Conservation (phyloP, 1,140 invertebrate species). For the Brachionus paranguensis region DNA sequence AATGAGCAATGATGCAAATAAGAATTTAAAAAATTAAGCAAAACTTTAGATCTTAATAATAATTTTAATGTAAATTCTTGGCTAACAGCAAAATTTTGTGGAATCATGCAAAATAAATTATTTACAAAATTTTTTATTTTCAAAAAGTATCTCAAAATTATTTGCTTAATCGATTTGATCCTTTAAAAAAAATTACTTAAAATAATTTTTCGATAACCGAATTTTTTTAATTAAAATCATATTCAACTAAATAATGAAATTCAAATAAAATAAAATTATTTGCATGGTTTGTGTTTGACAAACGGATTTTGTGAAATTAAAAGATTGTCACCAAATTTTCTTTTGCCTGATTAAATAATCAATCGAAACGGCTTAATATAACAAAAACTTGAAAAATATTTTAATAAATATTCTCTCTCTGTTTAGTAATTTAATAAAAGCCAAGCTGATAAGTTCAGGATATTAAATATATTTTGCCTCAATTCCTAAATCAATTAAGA, state of each 20-base stretch:
- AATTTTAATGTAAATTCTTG: not conserved
- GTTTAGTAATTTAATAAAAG: not conserved
- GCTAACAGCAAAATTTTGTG: not conserved
- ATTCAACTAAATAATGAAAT: not conserved
- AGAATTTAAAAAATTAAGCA: not conserved
- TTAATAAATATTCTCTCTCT: not conserved
- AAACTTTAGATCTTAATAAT: not conserved
- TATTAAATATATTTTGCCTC: not conserved
- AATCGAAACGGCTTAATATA: not conserved
- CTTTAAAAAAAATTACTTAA: not conserved
- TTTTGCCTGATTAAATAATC: not conserved
- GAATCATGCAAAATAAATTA: not conserved
- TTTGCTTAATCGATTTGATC: not conserved
- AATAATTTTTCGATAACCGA: not conserved
- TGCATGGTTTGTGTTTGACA: not conserved
- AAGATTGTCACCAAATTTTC: not conserved
- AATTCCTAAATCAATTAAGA: not conserved
- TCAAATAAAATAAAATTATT: not conserved
- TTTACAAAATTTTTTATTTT: not conserved
- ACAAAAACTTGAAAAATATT: not conserved
- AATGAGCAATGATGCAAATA: not conserved
- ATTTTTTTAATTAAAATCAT: not conserved
- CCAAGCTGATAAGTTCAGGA: not conserved
- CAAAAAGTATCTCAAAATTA: not conserved
- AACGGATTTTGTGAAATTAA: not conserved